Evolutionary conservation across 2,113 vertebrate genomes (phyloP).

Genomic region (Megaceryle maxima): DNA sequence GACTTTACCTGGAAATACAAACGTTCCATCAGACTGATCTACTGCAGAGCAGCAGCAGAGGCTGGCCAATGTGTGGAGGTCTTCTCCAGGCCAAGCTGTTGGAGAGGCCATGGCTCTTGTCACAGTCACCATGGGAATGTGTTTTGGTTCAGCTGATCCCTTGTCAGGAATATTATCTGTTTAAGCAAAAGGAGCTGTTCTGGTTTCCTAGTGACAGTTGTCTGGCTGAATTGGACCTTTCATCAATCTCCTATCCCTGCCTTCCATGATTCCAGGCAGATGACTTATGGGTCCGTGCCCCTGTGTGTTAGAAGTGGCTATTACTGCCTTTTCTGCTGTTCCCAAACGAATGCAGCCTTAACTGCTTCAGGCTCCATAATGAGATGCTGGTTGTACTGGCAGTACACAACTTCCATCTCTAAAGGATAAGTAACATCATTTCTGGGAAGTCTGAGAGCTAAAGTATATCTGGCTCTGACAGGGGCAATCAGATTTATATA

Average conservation of each 20-base stretch:
- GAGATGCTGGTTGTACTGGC: neutral
- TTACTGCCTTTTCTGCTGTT: neutral
- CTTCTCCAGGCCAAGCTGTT: neutral
- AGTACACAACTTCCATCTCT: neutral
- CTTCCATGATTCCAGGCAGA: neutral
- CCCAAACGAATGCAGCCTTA: neutral
- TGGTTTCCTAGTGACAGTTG: rapidly evolving
- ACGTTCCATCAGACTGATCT: neutral
- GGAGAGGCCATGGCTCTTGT: neutral
- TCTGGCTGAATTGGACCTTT: neutral
- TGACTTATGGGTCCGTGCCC: rapidly evolving
- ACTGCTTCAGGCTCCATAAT: neutral
- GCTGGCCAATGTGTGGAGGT: neutral
- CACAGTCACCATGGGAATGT: rapidly evolving
- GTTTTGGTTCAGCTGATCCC: neutral
- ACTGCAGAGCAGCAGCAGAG: neutral
- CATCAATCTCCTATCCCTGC: neutral
- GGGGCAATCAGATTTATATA: constrained; percentile 52
- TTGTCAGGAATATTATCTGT: neutral
- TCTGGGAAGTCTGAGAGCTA: constrained; percentile 13
- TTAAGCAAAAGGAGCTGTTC: neutral
- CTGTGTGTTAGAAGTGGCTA: neutral
- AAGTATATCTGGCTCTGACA: constrained; percentile 24
- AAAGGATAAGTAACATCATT: neutral
- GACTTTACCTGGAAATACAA: neutral